Evolutionary conservation across 2,797 vertebrate species (phyloP).

Genomic region (Yasuhikotakia modesta): DNA sequence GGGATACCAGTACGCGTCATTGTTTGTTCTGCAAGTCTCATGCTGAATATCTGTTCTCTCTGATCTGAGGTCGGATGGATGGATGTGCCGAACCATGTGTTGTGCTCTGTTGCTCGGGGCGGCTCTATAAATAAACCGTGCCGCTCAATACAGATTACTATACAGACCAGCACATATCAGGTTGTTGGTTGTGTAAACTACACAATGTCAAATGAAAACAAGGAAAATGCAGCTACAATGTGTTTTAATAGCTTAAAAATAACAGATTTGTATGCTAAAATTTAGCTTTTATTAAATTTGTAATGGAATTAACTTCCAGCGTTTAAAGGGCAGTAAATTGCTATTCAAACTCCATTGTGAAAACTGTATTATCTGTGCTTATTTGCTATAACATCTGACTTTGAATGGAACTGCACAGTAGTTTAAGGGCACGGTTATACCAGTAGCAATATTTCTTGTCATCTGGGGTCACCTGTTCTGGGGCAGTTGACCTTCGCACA

Average conservation of each 20-base stretch:
- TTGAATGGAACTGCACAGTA: background rate
- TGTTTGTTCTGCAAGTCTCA: background rate
- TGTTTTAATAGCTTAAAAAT: background rate
- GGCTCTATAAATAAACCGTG: constrained; percentile 28
- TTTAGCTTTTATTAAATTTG: background rate
- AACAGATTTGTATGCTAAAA: background rate
- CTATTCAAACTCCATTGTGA: too few relatives aligned
- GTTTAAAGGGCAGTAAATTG: too few relatives aligned
- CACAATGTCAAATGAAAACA: background rate
- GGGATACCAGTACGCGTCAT: background rate
- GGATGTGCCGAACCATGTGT: constrained; percentile 10
- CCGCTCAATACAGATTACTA: constrained; percentile 13
- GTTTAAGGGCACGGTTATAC: background rate
- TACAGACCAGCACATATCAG: background rate
- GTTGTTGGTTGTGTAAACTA: background rate
- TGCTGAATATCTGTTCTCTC: background rate
- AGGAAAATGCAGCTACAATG: background rate
- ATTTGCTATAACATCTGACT: background rate
- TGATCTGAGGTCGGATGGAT: constrained; percentile 31
- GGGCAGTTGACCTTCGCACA: constrained; percentile 2
- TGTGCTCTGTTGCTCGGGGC: background rate
- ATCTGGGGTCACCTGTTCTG: background rate
- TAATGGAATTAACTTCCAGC: too few relatives aligned
- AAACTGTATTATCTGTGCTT: background rate
- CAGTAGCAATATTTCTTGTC: background rate